A percentile compares a stretch with the other conserved stretches of the same genome.
Conservation (phyloP, 2,113 vertebrate genomes). For the Psilopogon haemacephalus region DNA sequence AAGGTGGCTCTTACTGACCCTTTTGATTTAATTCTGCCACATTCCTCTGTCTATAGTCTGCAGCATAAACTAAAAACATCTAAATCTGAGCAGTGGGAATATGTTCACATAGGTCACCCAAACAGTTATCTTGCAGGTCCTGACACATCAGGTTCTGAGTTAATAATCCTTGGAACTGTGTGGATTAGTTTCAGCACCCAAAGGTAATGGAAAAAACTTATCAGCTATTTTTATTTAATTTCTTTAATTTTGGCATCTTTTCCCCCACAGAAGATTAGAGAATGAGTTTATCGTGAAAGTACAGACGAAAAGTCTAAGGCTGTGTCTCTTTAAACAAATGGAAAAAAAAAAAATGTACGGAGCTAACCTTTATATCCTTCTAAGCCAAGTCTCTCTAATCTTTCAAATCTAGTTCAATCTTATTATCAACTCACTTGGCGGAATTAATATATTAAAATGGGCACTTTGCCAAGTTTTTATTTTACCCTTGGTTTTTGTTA, state of each 20-base stretch:
- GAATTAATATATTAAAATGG: constrained; percentile 8
- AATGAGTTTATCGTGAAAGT: background rate
- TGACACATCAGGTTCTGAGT: background rate
- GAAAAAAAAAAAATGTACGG: background rate
- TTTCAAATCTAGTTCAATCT: constrained; percentile 49
- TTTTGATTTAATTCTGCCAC: background rate
- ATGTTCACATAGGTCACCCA: background rate
- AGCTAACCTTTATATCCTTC: background rate
- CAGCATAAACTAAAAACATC: background rate
- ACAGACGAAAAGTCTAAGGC: background rate
- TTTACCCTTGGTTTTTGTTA: background rate
- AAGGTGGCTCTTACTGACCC: background rate
- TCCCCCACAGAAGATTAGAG: background rate
- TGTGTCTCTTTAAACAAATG: background rate
- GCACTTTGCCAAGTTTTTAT: background rate
- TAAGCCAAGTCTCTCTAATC: constrained; percentile 24
- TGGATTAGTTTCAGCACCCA: background rate
- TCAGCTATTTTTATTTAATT: background rate
- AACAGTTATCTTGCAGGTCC: background rate
- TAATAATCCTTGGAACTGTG: background rate
- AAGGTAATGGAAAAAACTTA: background rate
- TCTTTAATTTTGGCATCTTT: background rate
- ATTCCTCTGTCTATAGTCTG: background rate
- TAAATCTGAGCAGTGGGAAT: background rate
- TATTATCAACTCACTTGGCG: constrained; percentile 31